Evolutionary conservation across 2,113 vertebrate genomes (phyloP), one percentile per base, ranked within the genome.

Genomic region (Tetrao urogallus): DNA sequence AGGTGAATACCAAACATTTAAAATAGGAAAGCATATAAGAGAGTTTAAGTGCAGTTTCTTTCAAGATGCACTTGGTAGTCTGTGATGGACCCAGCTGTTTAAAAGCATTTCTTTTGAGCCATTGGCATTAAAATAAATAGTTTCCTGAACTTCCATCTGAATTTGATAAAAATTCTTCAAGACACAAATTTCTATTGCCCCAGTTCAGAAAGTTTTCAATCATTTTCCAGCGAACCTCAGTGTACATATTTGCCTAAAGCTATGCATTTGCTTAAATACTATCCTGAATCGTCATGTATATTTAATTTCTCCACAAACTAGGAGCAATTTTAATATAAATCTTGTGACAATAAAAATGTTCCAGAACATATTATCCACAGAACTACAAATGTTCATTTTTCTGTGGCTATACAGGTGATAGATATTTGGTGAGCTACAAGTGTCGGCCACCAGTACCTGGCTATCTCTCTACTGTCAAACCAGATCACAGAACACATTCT

Each of bases 391-490:
- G 32, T 36, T 69, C 57, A 22, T 5, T 50, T 66, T 12, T 7
- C 30, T 50, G 15, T 28, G 10, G 30, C 13, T n/a, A 18, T 40
- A 34, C 5, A 45, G 60, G 80, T 54, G 52, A 30, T 30, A 76
- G 28, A 45, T 28, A 9, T 32, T 70, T 32, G 25, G 9, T 36
- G 30, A 89, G 15, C 22, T 50, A 38, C 36, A 48, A 63, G 24
- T 3, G 1, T 0, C 54, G 10, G 12, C 5, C n/a, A 63, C 13
- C 13, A 0, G 0, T 18, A 61, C 24, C 7, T 4, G 24, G 25
- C 30, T 78, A 32, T 32, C 0, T 0, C 13, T 64, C 43, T 45
- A 25, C 40, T 87, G 16, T 4, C 60, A 64, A 57, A 73, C 27
- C 22, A 54, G 48, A 73, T 45, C 60, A 48, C 21, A 42, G 11